Evolutionary conservation across 1,140 invertebrate species (phyloP).

Genomic region (Myzus persicae): DNA sequence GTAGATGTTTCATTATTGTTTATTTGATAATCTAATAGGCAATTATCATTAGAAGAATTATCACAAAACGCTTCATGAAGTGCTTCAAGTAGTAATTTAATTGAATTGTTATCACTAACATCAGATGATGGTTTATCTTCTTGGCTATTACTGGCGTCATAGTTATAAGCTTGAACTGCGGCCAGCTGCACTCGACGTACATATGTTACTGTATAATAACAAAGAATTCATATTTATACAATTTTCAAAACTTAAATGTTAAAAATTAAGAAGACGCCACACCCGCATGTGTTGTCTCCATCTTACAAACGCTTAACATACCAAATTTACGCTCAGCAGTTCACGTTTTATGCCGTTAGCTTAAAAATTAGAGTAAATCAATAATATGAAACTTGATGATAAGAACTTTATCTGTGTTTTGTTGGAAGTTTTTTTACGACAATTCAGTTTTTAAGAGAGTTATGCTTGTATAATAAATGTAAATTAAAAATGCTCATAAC

Average conservation of each 20-base stretch:
- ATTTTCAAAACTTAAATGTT: background rate
- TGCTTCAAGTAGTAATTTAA: background rate
- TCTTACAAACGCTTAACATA: no score
- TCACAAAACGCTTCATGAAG: background rate
- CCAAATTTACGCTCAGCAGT: no score
- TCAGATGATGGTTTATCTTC: background rate
- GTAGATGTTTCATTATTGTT: background rate
- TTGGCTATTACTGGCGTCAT: background rate
- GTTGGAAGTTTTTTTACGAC: no score
- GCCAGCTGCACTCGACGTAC: background rate
- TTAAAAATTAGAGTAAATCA: no score
- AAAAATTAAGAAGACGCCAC: no score
- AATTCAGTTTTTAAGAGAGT: no score
- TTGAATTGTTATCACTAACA: background rate
- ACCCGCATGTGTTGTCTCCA: no score
- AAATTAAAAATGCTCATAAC: no score
- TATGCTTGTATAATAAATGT: no score
- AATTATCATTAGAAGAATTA: background rate
- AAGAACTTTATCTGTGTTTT: no score
- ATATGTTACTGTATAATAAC: background rate
- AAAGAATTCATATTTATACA: background rate
- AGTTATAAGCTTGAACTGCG: background rate
- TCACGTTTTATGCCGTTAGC: no score
- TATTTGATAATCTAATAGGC: constrained; percentile 24
- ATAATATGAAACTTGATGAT: no score